phyloP scores from a whole-genome alignment of 2,113 vertebrate genomes.

The Conger conger region DNA sequence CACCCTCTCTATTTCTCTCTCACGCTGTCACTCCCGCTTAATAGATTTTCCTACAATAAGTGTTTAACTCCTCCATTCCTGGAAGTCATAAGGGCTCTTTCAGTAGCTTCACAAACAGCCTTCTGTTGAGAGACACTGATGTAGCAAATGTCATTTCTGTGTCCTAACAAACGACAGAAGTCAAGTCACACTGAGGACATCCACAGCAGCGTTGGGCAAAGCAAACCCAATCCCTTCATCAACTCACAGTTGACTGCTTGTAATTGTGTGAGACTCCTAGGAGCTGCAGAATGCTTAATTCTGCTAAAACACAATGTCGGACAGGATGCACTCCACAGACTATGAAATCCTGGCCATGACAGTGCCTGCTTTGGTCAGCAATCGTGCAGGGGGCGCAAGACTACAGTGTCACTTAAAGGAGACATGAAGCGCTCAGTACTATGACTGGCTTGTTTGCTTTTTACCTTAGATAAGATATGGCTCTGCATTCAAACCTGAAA shows the following conservation, averaged over 20 bases:
- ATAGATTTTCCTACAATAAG: not conserved
- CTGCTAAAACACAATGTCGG: not conserved
- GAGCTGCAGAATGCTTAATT: not conserved
- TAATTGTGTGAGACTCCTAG: not conserved
- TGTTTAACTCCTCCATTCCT: not conserved
- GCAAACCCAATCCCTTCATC: not conserved
- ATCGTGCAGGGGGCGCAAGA: too few relatives aligned
- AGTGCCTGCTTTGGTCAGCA: too few relatives aligned
- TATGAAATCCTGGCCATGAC: not conserved
- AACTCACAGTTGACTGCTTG: not conserved
- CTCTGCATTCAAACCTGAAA: too few relatives aligned
- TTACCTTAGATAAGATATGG: too few relatives aligned
- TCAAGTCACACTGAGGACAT: not conserved
- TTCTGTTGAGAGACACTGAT: not conserved
- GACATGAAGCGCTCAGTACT: too few relatives aligned
- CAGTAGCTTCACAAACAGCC: not conserved
- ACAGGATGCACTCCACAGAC: not conserved
- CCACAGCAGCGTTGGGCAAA: not conserved
- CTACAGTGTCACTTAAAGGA: too few relatives aligned
- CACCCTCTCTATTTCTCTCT: not conserved
- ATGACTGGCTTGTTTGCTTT: too few relatives aligned
- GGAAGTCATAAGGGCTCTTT: not conserved
- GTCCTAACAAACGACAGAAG: not conserved
- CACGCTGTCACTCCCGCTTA: not conserved
- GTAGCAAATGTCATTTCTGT: not conserved